Percentiles rank a stretch among this genome's conserved stretches.
These are phyloP conservation scores for Punctoribates punctum DNA, from an alignment of 2,888 invertebrate genomes.

Conservation along the genomic window DNA sequence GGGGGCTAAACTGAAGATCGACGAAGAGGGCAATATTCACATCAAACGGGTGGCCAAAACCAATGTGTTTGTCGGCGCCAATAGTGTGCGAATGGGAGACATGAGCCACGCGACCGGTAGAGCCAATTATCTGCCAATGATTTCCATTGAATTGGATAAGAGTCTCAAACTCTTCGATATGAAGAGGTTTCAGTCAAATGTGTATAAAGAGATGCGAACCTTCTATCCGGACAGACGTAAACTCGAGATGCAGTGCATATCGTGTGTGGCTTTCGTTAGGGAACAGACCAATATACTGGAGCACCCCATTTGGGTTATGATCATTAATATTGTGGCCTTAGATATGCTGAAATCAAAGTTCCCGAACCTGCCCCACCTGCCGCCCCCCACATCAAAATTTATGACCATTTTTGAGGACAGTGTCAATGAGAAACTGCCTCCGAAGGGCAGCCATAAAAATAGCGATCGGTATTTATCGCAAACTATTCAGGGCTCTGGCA, in stretches of 20 bases:
- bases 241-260: constrained; percentile 86
- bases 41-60: constrained; percentile 88
- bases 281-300: constrained; percentile 81
- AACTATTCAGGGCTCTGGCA: background rate
- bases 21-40: constrained; percentile 88
- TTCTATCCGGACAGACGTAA: constrained; percentile 84
- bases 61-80: constrained; percentile 76
- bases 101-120: constrained; percentile 71
- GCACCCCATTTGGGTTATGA: constrained; percentile 95
- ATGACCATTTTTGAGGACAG: constrained; percentile 14
- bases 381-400: background rate
- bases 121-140: constrained; percentile 42
- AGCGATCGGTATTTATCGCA: background rate
- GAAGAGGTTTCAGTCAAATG: constrained; percentile 92
- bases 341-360: constrained; percentile 93
- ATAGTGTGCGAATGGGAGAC: constrained; percentile 62
- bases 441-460: background rate
- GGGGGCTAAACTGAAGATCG: constrained; percentile 95
- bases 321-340: constrained; percentile 95
- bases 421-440: background rate
- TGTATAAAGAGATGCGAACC: constrained; percentile 72
- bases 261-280: constrained; percentile 88
- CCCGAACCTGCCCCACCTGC: constrained; percentile 36
- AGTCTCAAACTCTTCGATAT: constrained; percentile 94
- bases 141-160: constrained; percentile 83